Percentiles rank a stretch among this genome's conserved stretches.
Evolutionary conservation across 2,797 vertebrate genomes (phyloP).

Genomic region (Bradypus variegatus): DNA sequence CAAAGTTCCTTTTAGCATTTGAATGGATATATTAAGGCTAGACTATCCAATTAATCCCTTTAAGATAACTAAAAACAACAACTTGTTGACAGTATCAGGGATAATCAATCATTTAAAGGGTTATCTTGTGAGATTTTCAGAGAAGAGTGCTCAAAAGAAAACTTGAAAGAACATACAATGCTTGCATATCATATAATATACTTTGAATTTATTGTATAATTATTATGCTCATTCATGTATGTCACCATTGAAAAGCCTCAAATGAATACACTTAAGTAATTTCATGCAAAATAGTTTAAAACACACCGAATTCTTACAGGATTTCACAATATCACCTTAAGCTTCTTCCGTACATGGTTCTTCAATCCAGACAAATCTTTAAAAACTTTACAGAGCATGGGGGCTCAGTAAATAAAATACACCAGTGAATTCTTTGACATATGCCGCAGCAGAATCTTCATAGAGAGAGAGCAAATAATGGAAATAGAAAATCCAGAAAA

Average conservation of each 20-base stretch:
- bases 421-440: constrained; percentile 40
- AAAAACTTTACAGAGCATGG: constrained; percentile 22
- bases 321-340: constrained; percentile 37
- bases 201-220: constrained; percentile 38
- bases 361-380: constrained; percentile 50
- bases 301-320: constrained; percentile 41
- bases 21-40: constrained; percentile 50
- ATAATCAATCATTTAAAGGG: constrained; percentile 35
- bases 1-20: constrained; percentile 35
- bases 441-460: background rate
- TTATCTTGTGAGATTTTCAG: constrained; percentile 32
- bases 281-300: constrained; percentile 41
- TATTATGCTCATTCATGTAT: constrained; percentile 5
- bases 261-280: constrained; percentile 37
- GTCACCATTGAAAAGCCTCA: constrained; percentile 24
- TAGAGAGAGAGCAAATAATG: constrained; percentile 35
- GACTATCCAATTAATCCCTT: constrained; percentile 24
- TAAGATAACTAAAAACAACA: constrained; percentile 34
- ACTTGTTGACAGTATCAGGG: constrained; percentile 13
- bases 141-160: background rate
- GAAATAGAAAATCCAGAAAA: constrained; percentile 55
- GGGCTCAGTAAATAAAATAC: constrained; percentile 46
- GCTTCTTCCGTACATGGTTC: constrained; percentile 16
- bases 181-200: constrained; percentile 1
- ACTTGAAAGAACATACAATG: constrained; percentile 17